Evolutionary conservation across 2,113 vertebrate genomes (phyloP), one percentile per base, ranked within the genome.

Genomic region (Argyrosomus japonicus): DNA sequence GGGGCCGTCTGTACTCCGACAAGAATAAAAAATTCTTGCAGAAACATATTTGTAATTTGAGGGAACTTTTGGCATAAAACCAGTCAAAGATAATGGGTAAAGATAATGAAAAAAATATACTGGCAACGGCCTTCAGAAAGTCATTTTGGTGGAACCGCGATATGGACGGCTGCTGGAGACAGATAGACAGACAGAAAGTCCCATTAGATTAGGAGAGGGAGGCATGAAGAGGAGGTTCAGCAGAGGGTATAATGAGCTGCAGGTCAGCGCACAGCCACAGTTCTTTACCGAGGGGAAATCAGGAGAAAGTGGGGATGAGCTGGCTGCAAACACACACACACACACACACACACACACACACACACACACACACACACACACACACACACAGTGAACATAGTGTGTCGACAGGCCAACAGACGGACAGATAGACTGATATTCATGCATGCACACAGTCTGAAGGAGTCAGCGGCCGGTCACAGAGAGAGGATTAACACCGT

Each of bases 221-320:
- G 36, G 77, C 81, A 69, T 75, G 81, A 79, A 85, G 84, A 82
- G 73, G 78, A 85, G 83, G 63, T 75, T 80, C 75, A 82, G 82
- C 84, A 65, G 82, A 87, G 77, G 88, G 68, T 61, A 77, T 83
- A 87, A 92, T 86, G 65, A 86, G 84, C 80, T 89, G 78, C 84
- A 80, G 87, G 85, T 89, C 79, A 89, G 73, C 77, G 47, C 65
- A 61, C 81, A 75, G 72, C 57, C 77, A 54, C 75, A 27, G 36
- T 19, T 21, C 73, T 85, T 77, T 54, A 87, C 77, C 63, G 3
- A 36, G 21, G 74, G 84, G 77, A 88, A 89, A 85, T 87, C 82
- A 85, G 62, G 67, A 75, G 73, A 36, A 82, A 51, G 48, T 63
- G 53, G 77, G 84, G 71, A 84, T 43, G 70, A 88, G 79, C 88